Base-by-base conservation (phyloP, 2,888 invertebrate species). In the Globia sparganii region DNA sequence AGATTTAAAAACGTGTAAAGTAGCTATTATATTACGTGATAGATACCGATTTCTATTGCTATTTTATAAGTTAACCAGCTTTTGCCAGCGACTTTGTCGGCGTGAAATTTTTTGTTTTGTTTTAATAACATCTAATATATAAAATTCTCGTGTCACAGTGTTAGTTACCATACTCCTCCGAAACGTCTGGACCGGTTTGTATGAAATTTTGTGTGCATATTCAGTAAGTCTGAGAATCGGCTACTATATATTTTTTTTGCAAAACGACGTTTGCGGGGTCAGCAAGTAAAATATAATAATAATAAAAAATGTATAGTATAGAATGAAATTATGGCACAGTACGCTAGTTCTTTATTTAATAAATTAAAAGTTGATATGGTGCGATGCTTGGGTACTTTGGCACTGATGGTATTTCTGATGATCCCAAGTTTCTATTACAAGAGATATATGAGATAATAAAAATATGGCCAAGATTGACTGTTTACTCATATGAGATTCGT, bases 1-100 rank as follows among this genome's bases (percentile, higher is more conserved):
- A 87, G 86, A 88, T 88, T 87, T 75, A 84, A 89, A 87, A 85
- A 87, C 72, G 87, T 83, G 86, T 86, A 87, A 90, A 89, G 80
- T 85, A 53, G 75, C 72, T 66, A 62, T 81, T 83, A 81, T 72
- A 65, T 85, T 70, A 83, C 75, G 72, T 64, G 68, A 84, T 81
- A 86, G 76, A 84, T 15, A 77, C 67, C 40, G 58, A 75, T 77
- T 58, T 61, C 71, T 72, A 73, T 73, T 68, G 64, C 61, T 64
- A 69, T 58, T 49, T 49, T 53, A 13, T 25, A 72, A 8, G n/a
- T 18, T 49, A 21, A 49, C 21, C 49, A 49, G 49, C 21, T 49
- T 49, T 2, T 49, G 21, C 3, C 13, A 13, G 43, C 13, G 21
- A 49, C 49, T 49, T 49, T 8, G 21, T 49, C 21, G 18, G 49